Evolutionary conservation across 2,888 invertebrate species (phyloP).

Genomic region (Cenopis cana): DNA sequence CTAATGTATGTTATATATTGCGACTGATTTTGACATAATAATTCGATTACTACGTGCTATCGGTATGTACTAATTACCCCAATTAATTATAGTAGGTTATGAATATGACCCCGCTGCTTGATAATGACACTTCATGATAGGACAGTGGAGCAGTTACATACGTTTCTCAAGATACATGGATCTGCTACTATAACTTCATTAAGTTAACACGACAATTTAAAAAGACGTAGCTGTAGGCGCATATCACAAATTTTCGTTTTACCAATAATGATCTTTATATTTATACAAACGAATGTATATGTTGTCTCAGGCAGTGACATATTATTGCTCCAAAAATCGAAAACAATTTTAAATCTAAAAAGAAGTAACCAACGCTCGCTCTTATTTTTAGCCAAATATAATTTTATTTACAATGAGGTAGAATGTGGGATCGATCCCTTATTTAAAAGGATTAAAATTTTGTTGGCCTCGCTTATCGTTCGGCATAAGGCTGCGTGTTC

Average conservation of each 20-base stretch:
- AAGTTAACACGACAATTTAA: neutral
- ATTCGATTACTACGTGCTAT: neutral
- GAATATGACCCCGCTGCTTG: neutral
- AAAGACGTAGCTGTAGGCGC: neutral
- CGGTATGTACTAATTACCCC: neutral
- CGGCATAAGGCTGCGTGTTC: slow-evolving; percentile 12
- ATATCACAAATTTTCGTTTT: slow-evolving; percentile 17
- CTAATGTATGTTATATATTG: neutral
- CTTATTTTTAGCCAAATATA: slow-evolving; percentile 78
- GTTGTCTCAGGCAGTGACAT: slow-evolving; percentile 68
- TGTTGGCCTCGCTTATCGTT: slow-evolving; percentile 64
- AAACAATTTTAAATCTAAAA: slow-evolving; percentile 63
- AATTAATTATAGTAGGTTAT: neutral
- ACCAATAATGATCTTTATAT: slow-evolving; percentile 45
- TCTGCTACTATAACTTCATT: slow-evolving; percentile 3
- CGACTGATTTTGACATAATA: neutral
- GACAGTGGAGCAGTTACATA: too few species aligned
- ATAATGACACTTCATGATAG: neutral
- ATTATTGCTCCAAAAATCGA: slow-evolving; percentile 74
- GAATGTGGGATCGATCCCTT: slow-evolving; percentile 73
- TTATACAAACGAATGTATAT: slow-evolving; percentile 51
- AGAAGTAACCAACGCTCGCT: slow-evolving; percentile 61
- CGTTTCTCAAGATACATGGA: neutral
- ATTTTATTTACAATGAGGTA: slow-evolving; percentile 82
- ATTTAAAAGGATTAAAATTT: slow-evolving; percentile 60